Evolutionary conservation across 2,113 vertebrate species (phyloP), one percentile per base, ranked within the genome.

Genomic region (Theristicus caerulescens): DNA sequence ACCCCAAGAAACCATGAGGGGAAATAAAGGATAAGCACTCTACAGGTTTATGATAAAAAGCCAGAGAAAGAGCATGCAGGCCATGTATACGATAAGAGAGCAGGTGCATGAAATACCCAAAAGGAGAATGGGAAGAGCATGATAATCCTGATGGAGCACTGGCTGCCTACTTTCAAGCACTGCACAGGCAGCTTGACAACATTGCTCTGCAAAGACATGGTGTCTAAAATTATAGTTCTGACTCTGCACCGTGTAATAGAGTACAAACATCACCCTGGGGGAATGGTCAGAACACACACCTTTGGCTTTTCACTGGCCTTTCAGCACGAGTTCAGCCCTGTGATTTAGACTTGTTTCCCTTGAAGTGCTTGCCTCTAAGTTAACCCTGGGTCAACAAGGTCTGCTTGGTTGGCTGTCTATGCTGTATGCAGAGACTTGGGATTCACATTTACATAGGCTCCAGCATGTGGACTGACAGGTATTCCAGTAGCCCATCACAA

Each of bases 131-230:
- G 26, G 20, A 83, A 54, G 20, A 65, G 3, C 9, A 14, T 5
- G 38, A 40, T 17, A 70, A 79, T 70, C 29, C 22, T 82, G 34
- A 22, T 1, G 2, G 49, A 93, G 21, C 15, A 27, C 19, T 51
- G n/a, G 6, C 16, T 93, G 32, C 67, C 54, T 62, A 9, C 2
- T 65, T 73, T 25, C n/a, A 55, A 51, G 40, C 18, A 8, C 12
- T 44, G 25, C 36, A 51, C 25, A 26, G 52, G 65, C 9, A 73
- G 26, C 32, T 51, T 64, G 47, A 27, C 16, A 58, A 16, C 5
- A 18, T 46, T 0, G 0, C 16, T 78, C 6, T 67, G 8, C 66
- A 59, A 38, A 77, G 52, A 58, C 51, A 29, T 0, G 0, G 11
- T 18, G 7, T 32, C 21, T 57, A 61, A 82, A 93, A 88, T 57